A percentile compares a stretch with the other conserved stretches of the same genome.
Conservation (phyloP, 2,888 invertebrate species). For the Oscheius myriophilus region DNA sequence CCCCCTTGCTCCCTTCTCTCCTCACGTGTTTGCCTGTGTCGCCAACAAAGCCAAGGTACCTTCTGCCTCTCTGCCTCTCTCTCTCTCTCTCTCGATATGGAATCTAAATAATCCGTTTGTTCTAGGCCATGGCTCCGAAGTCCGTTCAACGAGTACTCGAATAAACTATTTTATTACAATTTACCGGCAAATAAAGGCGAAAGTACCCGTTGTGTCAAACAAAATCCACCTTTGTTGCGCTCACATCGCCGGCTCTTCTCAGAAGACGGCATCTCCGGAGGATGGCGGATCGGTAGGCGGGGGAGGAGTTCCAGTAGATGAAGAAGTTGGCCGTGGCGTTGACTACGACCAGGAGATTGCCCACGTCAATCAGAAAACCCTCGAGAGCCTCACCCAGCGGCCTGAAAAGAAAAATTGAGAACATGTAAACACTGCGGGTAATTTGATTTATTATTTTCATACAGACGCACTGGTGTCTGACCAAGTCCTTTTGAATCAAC, state of each 20-base stretch:
- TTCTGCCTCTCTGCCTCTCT: no score
- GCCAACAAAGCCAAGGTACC: conserved; percentile 42
- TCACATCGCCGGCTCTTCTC: conserved; percentile 8
- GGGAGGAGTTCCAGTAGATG: conserved; percentile 54
- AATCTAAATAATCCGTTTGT: not conserved
- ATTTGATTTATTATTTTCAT: no score
- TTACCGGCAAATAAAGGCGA: not conserved
- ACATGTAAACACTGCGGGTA: not conserved
- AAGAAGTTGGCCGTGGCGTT: conserved; percentile 68
- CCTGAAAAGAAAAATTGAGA: conserved; percentile 33
- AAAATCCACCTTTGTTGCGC: conserved; percentile 14
- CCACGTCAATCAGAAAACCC: conserved; percentile 62
- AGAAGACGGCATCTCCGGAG: not conserved
- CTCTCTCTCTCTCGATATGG: not conserved
- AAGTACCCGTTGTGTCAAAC: conserved; percentile 15
- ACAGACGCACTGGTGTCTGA: no score
- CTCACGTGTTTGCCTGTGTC: conserved; percentile 77
- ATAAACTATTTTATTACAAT: conserved; percentile 10
- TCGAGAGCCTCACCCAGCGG: conserved; percentile 39
- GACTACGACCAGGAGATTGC: conserved; percentile 64
- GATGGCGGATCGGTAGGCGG: conserved; percentile 33
- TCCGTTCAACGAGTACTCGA: not conserved
- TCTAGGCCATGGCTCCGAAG: no score
- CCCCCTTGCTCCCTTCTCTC: conserved; percentile 81
- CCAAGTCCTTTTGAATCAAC: no score